Conservation (phyloP, 1,140 invertebrate genomes). For the Pseudomyrmex dendroicus region DNA sequence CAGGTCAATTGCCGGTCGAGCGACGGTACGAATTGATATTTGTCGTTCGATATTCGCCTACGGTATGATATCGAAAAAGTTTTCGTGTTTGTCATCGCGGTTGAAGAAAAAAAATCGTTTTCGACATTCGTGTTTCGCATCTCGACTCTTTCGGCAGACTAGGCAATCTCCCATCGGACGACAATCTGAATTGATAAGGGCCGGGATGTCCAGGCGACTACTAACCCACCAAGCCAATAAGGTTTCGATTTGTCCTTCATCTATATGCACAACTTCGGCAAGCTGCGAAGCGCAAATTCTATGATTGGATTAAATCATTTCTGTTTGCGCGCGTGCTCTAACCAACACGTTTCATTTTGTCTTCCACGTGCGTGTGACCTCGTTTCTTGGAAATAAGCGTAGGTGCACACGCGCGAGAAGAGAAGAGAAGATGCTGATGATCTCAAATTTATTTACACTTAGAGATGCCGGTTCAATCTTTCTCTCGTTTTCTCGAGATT, state of each 20-base stretch:
- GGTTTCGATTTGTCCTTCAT: conserved; percentile 32
- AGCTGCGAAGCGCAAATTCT: conserved; percentile 31
- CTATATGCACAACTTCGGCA: conserved; percentile 42
- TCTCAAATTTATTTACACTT: conserved; percentile 9
- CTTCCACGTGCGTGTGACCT: not conserved
- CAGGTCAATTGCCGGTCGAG: not conserved
- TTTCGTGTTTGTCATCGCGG: not conserved
- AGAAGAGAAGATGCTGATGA: not conserved
- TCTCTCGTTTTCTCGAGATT: conserved; percentile 10
- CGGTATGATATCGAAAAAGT: not conserved
- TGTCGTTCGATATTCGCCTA: not conserved
- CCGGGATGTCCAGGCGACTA: not conserved
- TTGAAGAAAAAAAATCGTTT: conserved; percentile 7
- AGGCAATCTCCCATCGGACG: not conserved
- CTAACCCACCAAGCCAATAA: conserved; percentile 30
- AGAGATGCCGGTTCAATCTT: not conserved
- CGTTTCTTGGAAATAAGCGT: not conserved
- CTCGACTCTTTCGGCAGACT: not conserved
- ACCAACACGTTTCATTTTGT: not conserved
- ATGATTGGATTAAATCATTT: conserved; percentile 54
- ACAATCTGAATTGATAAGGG: conserved; percentile 21
- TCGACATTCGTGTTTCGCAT: not conserved
- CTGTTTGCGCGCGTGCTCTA: not conserved
- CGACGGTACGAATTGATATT: conserved; percentile 22
- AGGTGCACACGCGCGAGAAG: not conserved